Base-by-base conservation (phyloP, 2,888 invertebrate species). In the Torymus auratus region DNA sequence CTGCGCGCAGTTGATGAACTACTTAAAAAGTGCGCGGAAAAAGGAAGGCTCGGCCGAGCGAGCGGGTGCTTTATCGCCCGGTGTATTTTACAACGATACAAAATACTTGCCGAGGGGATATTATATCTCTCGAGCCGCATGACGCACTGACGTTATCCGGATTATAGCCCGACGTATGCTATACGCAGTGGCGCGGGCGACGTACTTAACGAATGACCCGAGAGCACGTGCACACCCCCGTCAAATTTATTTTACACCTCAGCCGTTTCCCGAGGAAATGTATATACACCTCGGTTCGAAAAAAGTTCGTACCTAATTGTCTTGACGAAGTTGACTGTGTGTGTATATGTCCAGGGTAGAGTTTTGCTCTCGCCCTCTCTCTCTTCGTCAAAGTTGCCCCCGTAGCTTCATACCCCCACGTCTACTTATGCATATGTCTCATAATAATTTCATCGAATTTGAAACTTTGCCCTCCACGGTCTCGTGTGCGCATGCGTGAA, bases 1-100 rank as follows among this genome's bases (percentile, higher is more conserved):
- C 7, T 10, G 17, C 50, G 17, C 50, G 15, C 73, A 69, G 65
- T 73, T 81, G 74, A 81, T 78, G 80, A 70, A 81, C 65, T 81
- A 78, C 20, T 74, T 78, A 61, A 78, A 77, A 76, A 67, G 55
- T 17, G 11, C 17, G 50, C 17, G 50, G 53, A 55, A 76, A 65
- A 65, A n/a, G 52, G n/a, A 15, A 41, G 7, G n/a, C 7, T 1
- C 28, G n/a, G 61, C 55, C 28, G 58, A 72, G 41, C 13, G 69
- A 52, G n/a, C 55, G 58, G 50, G 7, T 41, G 41, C 41, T 70
- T 75, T 75, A 75, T 68, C n/a, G 62, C 62, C 20, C 17, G 17
- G 23, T 20, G 56, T 55, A 77, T 77, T 77, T 77, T 64, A 77
- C 52, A 64, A 50, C 15, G 20, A 23, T 53, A 76, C 75, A 76